Conservation (phyloP, 2,113 vertebrate species). For the Apaloderma vittatum region DNA sequence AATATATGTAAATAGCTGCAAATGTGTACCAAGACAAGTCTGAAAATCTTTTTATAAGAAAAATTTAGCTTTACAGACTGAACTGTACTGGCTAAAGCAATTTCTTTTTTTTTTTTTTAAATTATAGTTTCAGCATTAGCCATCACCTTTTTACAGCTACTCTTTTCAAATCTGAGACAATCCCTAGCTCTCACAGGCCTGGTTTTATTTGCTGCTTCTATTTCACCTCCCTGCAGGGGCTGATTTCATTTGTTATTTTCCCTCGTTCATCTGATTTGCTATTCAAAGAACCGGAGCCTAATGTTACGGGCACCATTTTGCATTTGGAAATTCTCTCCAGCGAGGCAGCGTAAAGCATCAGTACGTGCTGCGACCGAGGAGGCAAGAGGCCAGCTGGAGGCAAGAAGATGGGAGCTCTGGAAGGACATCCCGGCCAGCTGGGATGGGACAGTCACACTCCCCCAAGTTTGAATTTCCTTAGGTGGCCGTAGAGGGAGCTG, state of each 20-base stretch:
- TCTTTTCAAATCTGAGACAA: background rate
- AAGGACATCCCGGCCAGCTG: background rate
- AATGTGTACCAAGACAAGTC: constrained; percentile 59
- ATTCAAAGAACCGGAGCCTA: background rate
- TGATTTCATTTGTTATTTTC: background rate
- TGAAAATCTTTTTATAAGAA: constrained; percentile 68
- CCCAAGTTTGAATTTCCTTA: no score
- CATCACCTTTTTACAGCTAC: background rate
- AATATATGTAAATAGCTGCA: constrained; percentile 72
- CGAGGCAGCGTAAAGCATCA: background rate
- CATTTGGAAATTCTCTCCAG: background rate
- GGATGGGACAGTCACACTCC: background rate
- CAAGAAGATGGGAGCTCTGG: background rate
- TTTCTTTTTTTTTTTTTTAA: background rate
- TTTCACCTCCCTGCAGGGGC: background rate
- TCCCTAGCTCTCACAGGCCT: background rate
- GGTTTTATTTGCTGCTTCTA: background rate
- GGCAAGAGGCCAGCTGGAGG: background rate
- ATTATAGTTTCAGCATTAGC: background rate
- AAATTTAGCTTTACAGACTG: constrained; percentile 51
- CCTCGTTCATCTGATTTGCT: background rate
- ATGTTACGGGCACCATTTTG: constrained; percentile 17
- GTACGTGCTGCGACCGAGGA: background rate
- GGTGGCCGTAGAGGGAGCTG: constrained; percentile 49
- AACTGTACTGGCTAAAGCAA: constrained; percentile 26